A percentile compares a stretch with the other conserved stretches of the same genome.
These are phyloP conservation scores for Isaurus tuberculatus DNA, from an alignment of 92 coral and sea anemone genomes.

Conservation along the genomic window DNA sequence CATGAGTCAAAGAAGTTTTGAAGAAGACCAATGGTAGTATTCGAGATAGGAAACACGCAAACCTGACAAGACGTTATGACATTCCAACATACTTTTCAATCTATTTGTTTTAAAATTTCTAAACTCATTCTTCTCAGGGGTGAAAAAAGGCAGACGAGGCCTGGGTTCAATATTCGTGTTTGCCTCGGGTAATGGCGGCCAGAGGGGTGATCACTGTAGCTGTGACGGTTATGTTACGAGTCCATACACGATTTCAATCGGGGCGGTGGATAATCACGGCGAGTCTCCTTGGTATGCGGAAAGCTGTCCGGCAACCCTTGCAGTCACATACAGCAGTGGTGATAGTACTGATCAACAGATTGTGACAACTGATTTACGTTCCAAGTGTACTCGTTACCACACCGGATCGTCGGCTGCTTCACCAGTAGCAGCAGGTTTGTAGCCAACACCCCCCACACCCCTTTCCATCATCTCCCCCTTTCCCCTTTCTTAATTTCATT, in stretches of 20 bases:
- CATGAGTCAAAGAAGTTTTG: too few relatives aligned
- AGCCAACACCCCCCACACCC: too few relatives aligned
- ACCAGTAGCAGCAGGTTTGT: slow-evolving; percentile 98
- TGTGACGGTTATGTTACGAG: slow-evolving; percentile 99
- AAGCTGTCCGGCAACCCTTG: slow-evolving; percentile 94
- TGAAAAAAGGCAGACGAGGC: slow-evolving; percentile 86
- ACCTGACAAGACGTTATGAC: too few relatives aligned
- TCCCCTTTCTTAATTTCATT: too few relatives aligned
- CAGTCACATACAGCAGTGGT: slow-evolving; percentile 97
- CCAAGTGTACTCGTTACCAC: slow-evolving; percentile 82
- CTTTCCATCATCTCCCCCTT: too few relatives aligned
- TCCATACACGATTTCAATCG: slow-evolving; percentile 89
- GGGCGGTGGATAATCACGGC: slow-evolving; percentile 94
- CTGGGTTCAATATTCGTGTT: slow-evolving; percentile 98
- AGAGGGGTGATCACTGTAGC: slow-evolving; percentile 87
- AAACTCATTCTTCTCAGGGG: slow-evolving; percentile 59
- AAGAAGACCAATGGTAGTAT: too few relatives aligned
- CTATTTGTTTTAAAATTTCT: too few relatives aligned
- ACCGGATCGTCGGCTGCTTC: slow-evolving; percentile 99
- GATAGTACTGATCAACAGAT: slow-evolving; percentile 73
- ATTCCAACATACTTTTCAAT: too few relatives aligned
- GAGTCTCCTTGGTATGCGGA: slow-evolving; percentile 99
- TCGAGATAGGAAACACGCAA: too few relatives aligned
- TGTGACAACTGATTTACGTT: slow-evolving; percentile 87
- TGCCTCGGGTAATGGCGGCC: slow-evolving; percentile 99